Base-by-base conservation (phyloP, 2,797 vertebrate genomes). In the Siniperca undulata region DNA sequence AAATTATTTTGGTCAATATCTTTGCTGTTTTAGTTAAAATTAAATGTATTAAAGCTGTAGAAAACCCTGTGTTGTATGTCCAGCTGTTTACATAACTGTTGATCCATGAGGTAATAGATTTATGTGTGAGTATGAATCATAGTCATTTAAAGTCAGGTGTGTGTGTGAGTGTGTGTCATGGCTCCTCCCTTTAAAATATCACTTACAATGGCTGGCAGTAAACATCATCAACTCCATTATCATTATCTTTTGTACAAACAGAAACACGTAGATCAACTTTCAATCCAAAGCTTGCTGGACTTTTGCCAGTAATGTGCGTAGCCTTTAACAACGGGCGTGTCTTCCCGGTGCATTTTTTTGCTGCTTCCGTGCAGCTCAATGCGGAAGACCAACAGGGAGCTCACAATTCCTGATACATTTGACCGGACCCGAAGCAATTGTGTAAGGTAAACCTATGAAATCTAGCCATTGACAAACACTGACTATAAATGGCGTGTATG, bases 361-460 rank as follows among this genome's bases (percentile, higher is more conserved):
- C 55, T 58, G 4, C 20, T 69, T 75, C 44, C 50, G 52, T 11
- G 62, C 42, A 22, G 46, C 20, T 84, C 30, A 70, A 89, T 40
- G 85, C 91, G 90, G 93, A 94, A 94, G 84, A 72, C 14, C 74
- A 82, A 80, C 78, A 62, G 12, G 5, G 27, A 74, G n/a, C 8
- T 8, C 9, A 17, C n/a, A 24, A 81, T 53, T 80, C 48, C 52
- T 59, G 22, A 65, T 0, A 5, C 78, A 74, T 46, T 80, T 42
- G 5, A 27, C 3, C 20, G 7, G 6, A 65, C 8, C 44, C 19
- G 34, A 53, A 17, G 14, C 34, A 50, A 81, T n/a, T 78, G 52
- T 11, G 16, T 0, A 4, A 85, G 90, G 93, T 94, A 86, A 85
- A 69, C 1, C 6, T 22, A 0, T 24, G 9, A 36, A 19, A 64